Evolutionary conservation across 2,113 vertebrate species (phyloP).

Genomic region (Lichenostomus cassidix): DNA sequence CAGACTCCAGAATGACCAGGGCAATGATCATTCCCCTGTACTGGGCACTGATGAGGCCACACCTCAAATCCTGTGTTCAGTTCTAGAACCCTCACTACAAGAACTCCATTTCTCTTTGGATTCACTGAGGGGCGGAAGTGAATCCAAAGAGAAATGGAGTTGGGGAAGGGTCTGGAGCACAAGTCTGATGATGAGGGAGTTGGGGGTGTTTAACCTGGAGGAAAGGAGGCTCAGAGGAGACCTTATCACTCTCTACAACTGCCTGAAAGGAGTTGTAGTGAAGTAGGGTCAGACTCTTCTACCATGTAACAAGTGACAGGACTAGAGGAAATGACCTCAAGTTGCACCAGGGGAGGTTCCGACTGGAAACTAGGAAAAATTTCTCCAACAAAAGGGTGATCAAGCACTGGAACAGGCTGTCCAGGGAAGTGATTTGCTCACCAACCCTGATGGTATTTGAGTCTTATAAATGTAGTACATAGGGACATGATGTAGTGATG

Average conservation of each 20-base stretch:
- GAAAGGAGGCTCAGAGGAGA: not conserved
- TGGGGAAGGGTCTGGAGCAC: not conserved
- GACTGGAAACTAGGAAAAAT: not conserved
- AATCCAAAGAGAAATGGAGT: accelerated
- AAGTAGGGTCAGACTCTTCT: not conserved
- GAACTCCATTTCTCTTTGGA: not conserved
- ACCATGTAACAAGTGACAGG: not conserved
- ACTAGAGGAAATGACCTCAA: not conserved
- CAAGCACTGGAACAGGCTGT: not conserved
- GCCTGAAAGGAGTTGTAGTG: not conserved
- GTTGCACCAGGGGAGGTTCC: not conserved
- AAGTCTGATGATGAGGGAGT: too few relatives aligned
- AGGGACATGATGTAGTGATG: not conserved
- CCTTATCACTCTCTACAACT: not conserved
- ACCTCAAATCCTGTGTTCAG: not conserved
- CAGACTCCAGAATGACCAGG: not conserved
- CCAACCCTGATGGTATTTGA: not conserved
- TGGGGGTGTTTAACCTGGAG: not conserved
- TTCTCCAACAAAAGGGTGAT: not conserved
- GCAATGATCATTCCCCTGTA: not conserved
- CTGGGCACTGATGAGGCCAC: accelerated
- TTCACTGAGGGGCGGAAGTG: not conserved
- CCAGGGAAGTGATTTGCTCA: not conserved
- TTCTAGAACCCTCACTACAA: not conserved
- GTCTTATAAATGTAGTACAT: too few relatives aligned